Evolutionary conservation across 1,140 invertebrate species (phyloP), one percentile per base, ranked within the genome.

Genomic region (Maniola jurtina): DNA sequence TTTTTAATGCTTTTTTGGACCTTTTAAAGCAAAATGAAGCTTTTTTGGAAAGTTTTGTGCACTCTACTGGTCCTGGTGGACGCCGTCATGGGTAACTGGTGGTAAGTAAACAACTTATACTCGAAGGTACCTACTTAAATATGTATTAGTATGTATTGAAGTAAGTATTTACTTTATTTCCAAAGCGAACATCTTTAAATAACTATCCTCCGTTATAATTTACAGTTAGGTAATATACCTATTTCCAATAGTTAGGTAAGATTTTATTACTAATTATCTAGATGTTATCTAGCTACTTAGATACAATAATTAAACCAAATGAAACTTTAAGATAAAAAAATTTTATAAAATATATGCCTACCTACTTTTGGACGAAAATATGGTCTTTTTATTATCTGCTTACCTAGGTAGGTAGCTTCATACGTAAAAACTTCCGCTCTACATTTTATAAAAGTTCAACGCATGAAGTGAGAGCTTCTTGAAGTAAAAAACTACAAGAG

Each of bases 21-120:
- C 61, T 75, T 76, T 75, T 66, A 59, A 61, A 71, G 76, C 76
- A 83, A 61, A 60, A 89, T 89, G 87, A 84, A 77, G 81, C 73
- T 88, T 62, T 72, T 86, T 81, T 89, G 81, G 85, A 87, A 81
- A 87, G 77, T 85, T 74, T 68, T 86, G 76, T 87, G 81, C 59
- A 77, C 70, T 66, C 71, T 86, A 65, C 73, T 88, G 40, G 57
- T 89, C 50, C 74, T 89, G 33, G 72, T 80, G 40, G 80, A 89
- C 64, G 80, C 80, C 55, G 86, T 83, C 63, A 70, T 78, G 66
- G 83, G 80, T 33, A 86, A 83, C 66, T 89, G 87, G 87, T 89
- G 87, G 87, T 89, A 81, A 89, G 87, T 86, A 61, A 64, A 68
- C 52, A 68, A 54, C 40, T 56, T 62, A 56, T 38, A 34, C 52